phyloP scores from a whole-genome alignment of 2,113 vertebrate genomes.

The Cyanoliseus patagonus region DNA sequence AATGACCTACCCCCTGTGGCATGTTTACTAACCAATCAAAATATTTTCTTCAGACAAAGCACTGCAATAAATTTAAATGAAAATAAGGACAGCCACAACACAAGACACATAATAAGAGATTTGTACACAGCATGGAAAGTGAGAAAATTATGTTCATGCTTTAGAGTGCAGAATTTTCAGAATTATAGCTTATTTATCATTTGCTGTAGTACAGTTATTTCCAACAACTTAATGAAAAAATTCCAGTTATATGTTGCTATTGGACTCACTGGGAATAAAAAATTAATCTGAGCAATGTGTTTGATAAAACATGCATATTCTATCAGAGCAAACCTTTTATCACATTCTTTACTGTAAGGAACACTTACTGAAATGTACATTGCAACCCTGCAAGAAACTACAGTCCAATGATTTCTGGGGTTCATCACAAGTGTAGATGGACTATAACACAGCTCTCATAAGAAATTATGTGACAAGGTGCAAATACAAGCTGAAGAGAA shows the following conservation, averaged over 20 bases:
- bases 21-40: slow-evolving; percentile 65
- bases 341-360: background rate
- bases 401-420: background rate
- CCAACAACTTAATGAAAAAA: slow-evolving; percentile 39
- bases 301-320: slow-evolving; percentile 3
- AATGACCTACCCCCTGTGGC: slow-evolving; percentile 36
- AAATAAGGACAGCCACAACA: slow-evolving; percentile 41
- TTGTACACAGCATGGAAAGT: slow-evolving; percentile 56
- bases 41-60: slow-evolving; percentile 62
- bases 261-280: slow-evolving; percentile 6
- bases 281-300: background rate
- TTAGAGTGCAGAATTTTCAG: slow-evolving; percentile 22
- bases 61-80: slow-evolving; percentile 62
- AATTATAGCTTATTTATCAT: background rate
- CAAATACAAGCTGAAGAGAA: background rate
- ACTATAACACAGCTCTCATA: background rate
- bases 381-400: background rate
- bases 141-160: slow-evolving; percentile 43
- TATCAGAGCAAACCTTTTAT: background rate
- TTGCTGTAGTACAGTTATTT: slow-evolving; percentile 5
- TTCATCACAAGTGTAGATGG: background rate
- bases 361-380: background rate
- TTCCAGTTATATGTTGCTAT: background rate
- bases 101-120: slow-evolving; percentile 42
- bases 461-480: background rate